Percentiles rank a stretch among this genome's conserved stretches.
Conservation (phyloP, 2,113 vertebrate genomes). For the Girardinichthys multiradiatus region DNA sequence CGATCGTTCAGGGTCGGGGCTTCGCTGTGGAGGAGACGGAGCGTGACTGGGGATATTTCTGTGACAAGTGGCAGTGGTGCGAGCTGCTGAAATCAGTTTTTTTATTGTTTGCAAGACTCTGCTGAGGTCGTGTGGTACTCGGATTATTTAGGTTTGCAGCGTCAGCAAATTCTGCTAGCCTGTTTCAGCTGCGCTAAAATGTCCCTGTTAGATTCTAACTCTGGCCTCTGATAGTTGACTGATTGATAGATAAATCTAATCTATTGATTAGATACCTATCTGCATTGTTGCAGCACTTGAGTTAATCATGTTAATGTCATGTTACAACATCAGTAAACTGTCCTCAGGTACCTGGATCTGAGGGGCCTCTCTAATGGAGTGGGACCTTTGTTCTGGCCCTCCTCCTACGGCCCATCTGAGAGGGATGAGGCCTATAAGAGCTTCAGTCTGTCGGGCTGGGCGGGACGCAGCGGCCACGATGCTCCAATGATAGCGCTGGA, state of each 20-base stretch:
- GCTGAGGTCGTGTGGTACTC: no score
- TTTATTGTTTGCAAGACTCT: neutral
- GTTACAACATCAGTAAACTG: neutral
- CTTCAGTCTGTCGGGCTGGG: slow-evolving; percentile 84
- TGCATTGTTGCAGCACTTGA: neutral
- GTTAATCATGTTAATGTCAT: neutral
- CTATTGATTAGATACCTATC: neutral
- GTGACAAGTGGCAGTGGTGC: slow-evolving; percentile 83
- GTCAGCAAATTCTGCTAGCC: slow-evolving; percentile 15
- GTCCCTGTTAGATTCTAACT: neutral
- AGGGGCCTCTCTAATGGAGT: slow-evolving; percentile 77
- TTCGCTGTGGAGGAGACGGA: slow-evolving; percentile 70
- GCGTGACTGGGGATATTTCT: slow-evolving; percentile 84
- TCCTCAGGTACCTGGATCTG: slow-evolving; percentile 80
- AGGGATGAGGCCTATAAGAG: slow-evolving; percentile 79
- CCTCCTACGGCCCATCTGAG: slow-evolving; percentile 72
- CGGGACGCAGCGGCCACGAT: slow-evolving; percentile 85
- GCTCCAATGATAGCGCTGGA: slow-evolving; percentile 88
- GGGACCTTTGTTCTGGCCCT: slow-evolving; percentile 73
- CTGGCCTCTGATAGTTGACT: neutral
- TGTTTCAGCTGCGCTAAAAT: neutral
- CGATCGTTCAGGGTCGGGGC: slow-evolving; percentile 68
- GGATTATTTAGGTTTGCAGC: neutral
- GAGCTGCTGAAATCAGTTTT: slow-evolving; percentile 12
- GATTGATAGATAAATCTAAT: neutral